These are phyloP conservation scores for Channa striata DNA, from an alignment of 2,797 vertebrate genomes.

Conservation along the genomic window DNA sequence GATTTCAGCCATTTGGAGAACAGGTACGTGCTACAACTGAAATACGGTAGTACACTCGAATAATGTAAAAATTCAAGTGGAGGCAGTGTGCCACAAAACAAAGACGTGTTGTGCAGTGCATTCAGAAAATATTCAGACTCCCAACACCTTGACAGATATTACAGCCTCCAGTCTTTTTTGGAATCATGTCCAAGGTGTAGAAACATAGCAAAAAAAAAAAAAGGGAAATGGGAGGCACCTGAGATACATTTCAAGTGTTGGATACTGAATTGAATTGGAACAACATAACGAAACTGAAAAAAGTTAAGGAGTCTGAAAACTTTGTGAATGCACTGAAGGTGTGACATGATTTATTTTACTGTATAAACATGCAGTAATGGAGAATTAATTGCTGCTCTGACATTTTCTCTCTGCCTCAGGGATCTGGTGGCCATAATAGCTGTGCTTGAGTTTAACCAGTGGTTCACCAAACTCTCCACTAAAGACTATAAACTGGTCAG, in stretches of 20 bases:
- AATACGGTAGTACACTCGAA: neutral
- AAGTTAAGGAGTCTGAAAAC: too few relatives aligned
- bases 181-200: too few relatives aligned
- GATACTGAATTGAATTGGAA: too few relatives aligned
- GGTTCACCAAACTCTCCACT: constrained; percentile 96
- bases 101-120: neutral
- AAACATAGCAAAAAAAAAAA: too few relatives aligned
- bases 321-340: too few relatives aligned
- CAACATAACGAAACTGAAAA: too few relatives aligned
- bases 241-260: too few relatives aligned
- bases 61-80: neutral
- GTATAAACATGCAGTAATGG: constrained; percentile 2
- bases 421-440: constrained; percentile 98
- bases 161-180: too few relatives aligned
- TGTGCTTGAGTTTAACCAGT: constrained; percentile 97
- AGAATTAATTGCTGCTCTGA: constrained; percentile 6
- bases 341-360: constrained; percentile 8
- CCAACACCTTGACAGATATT: too few relatives aligned
- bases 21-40: constrained; percentile 80
- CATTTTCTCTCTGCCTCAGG: constrained; percentile 77
- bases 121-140: too few relatives aligned
- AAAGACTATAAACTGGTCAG: constrained; percentile 97
- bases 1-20: constrained; percentile 98
- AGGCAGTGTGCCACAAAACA: neutral
- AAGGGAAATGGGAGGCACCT: too few relatives aligned